phyloP scores from a whole-genome alignment of 1,140 invertebrate genomes.

The Euwallacea fornicatus region DNA sequence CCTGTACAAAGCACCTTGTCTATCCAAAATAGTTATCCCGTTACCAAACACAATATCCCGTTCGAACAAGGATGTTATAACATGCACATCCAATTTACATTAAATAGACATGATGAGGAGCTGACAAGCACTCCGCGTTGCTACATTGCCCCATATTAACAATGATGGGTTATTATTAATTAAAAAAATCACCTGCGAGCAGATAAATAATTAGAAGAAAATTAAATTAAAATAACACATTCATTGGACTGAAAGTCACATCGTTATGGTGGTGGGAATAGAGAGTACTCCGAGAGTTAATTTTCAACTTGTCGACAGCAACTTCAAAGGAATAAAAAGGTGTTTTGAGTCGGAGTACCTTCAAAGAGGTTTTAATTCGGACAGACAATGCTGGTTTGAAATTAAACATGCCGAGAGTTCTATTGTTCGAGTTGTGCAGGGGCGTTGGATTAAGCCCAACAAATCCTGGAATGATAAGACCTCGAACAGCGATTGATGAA shows the following conservation, averaged over 20 bases:
- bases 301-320: background rate
- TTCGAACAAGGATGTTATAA: background rate
- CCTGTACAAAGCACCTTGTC: background rate
- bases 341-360: slow-evolving; percentile 1
- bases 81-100: slow-evolving; percentile 6
- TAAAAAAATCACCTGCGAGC: no score
- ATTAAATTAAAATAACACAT: no score
- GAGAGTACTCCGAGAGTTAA: background rate
- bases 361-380: slow-evolving; percentile 3
- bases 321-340: slow-evolving; percentile 1
- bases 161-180: no score
- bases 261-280: background rate
- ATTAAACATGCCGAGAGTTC: slow-evolving; percentile 1
- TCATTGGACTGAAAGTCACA: background rate
- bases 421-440: background rate
- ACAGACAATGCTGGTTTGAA: background rate
- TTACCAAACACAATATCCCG: slow-evolving; percentile 1
- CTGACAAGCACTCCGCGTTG: background rate
- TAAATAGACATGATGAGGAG: background rate
- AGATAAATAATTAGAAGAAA: no score
- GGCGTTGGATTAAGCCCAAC: slow-evolving; percentile 1
- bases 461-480: background rate
- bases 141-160: no score
- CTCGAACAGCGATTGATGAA: no score
- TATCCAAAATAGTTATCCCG: background rate